phyloP scores from a whole-genome alignment of 2,888 invertebrate species.

The Parthenolecanium corni region DNA sequence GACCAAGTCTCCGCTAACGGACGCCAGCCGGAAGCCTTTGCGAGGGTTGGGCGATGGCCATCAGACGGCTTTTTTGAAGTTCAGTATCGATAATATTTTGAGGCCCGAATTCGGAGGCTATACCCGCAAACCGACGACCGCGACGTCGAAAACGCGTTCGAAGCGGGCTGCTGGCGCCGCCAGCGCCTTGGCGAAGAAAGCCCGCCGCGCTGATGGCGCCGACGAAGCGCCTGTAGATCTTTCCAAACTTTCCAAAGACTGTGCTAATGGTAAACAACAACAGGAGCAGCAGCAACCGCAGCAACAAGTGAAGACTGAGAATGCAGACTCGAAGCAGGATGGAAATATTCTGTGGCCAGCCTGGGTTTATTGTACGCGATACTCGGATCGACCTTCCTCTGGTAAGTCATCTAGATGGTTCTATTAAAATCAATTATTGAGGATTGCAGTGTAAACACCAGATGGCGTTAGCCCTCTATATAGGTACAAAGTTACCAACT shows the following conservation, averaged over 20 bases:
- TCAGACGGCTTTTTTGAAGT: constrained; percentile 46
- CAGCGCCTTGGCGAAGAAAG: not conserved
- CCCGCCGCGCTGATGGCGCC: not conserved
- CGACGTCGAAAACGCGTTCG: constrained; percentile 25
- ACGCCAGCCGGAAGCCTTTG: constrained; percentile 31
- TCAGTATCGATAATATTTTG: constrained; percentile 76
- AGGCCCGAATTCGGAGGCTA: constrained; percentile 68
- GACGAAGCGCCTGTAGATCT: constrained; percentile 26
- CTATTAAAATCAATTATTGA: too few relatives aligned
- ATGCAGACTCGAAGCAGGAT: not conserved
- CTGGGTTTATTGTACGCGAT: constrained; percentile 95
- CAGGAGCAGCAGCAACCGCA: not conserved
- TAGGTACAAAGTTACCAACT: too few relatives aligned
- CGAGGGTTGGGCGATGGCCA: constrained; percentile 29
- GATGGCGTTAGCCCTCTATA: too few relatives aligned
- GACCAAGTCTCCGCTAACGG: not conserved
- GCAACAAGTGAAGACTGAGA: constrained; percentile 13
- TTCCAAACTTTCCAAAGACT: constrained; percentile 29
- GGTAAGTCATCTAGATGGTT: constrained; percentile 61
- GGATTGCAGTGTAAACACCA: too few relatives aligned
- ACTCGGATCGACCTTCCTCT: constrained; percentile 77
- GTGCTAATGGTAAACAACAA: not conserved
- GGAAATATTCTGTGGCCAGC: constrained; percentile 55
- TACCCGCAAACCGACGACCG: constrained; percentile 36
- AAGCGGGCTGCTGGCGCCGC: constrained; percentile 30